Conservation (phyloP, 2,888 invertebrate genomes). For the Antheraea assamensis region DNA sequence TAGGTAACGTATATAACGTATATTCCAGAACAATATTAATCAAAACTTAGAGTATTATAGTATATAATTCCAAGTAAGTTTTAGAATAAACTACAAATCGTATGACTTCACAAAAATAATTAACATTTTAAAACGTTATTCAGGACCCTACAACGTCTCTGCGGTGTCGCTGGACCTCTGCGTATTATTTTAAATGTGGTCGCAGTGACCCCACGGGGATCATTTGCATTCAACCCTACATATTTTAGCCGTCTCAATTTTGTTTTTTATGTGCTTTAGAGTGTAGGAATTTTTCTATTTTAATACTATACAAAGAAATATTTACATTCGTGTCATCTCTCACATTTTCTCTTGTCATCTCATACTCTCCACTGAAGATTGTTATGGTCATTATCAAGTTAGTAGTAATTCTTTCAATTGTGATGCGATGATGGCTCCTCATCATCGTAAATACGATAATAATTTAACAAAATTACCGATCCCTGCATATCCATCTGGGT, state of each 20-base stretch:
- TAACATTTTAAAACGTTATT: conserved; percentile 6
- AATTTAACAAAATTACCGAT: too few relatives aligned
- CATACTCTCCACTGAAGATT: too few relatives aligned
- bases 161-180: conserved; percentile 22
- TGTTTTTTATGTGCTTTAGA: conserved; percentile 9
- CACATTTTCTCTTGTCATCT: too few relatives aligned
- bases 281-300: neutral
- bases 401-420: too few relatives aligned
- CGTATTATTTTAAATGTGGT: conserved; percentile 42
- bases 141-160: conserved; percentile 13
- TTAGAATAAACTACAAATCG: neutral
- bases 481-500: neutral
- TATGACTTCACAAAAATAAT: conserved; percentile 1
- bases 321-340: neutral
- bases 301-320: neutral
- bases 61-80: neutral
- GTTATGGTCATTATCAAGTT: too few relatives aligned
- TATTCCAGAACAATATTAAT: too few relatives aligned
- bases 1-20: too few relatives aligned
- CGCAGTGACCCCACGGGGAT: conserved; percentile 30
- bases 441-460: too few relatives aligned
- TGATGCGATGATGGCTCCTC: too few relatives aligned
- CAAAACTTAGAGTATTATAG: neutral
- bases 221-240: conserved; percentile 36
- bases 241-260: conserved; percentile 18